phyloP scores from a whole-genome alignment of 2,888 invertebrate genomes.

The Hermodice carunculata region DNA sequence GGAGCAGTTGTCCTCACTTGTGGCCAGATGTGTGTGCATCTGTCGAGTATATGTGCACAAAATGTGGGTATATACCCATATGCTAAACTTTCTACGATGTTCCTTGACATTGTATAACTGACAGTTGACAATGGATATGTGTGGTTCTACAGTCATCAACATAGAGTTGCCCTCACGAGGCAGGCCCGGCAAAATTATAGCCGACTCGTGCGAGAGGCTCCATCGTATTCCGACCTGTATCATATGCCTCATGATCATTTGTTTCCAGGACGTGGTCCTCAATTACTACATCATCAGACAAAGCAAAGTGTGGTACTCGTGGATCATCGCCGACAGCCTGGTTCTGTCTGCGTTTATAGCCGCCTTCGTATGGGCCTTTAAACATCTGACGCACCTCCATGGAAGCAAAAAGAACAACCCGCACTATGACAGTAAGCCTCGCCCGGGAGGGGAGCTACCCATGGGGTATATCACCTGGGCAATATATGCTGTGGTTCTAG shows the following conservation, averaged over 20 bases:
- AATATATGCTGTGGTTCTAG: slow-evolving; percentile 71
- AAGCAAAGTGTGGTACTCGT: slow-evolving; percentile 68
- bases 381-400: too few species aligned
- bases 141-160: too few species aligned
- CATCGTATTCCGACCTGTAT: neutral
- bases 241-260: slow-evolving; percentile 30
- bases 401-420: neutral
- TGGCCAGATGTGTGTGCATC: too few species aligned
- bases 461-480: slow-evolving; percentile 73
- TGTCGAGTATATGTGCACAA: too few species aligned
- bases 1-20: too few species aligned
- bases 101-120: too few species aligned
- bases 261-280: slow-evolving; percentile 68
- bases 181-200: too few species aligned
- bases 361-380: slow-evolving; percentile 68
- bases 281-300: slow-evolving; percentile 70
- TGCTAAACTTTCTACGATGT: too few species aligned
- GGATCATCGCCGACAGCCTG: slow-evolving; percentile 70
- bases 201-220: too few species aligned
- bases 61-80: too few species aligned
- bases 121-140: too few species aligned
- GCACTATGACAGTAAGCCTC: slow-evolving; percentile 1
- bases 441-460: slow-evolving; percentile 54
- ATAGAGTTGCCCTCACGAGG: too few species aligned
- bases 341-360: slow-evolving; percentile 68